Evolutionary conservation across 92 coral and sea anemone species (phyloP).

Genomic region (Actinostola sp.): DNA sequence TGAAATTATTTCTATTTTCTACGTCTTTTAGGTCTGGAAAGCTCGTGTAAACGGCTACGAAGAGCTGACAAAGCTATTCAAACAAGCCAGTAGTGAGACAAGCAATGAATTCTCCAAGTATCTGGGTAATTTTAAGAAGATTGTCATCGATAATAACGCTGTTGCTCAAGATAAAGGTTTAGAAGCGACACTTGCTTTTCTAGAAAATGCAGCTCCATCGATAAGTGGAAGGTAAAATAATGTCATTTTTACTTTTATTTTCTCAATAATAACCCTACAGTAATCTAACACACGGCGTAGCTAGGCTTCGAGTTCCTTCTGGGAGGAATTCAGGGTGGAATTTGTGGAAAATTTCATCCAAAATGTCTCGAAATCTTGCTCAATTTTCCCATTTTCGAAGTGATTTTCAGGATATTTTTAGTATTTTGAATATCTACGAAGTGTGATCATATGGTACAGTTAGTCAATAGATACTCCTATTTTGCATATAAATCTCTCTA

Average conservation of each 20-base stretch:
- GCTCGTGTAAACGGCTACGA: slow-evolving; percentile 97
- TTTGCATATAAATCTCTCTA: too few species aligned
- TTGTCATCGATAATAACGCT: slow-evolving; percentile 93
- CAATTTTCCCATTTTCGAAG: too few species aligned
- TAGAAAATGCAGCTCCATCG: slow-evolving; percentile 90
- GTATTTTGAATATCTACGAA: too few species aligned
- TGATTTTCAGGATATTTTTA: too few species aligned
- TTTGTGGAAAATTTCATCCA: too few species aligned
- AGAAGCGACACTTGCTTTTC: slow-evolving; percentile 87
- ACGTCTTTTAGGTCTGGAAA: slow-evolving; percentile 87
- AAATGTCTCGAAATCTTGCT: too few species aligned
- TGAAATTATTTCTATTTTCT: slow-evolving; percentile 12
- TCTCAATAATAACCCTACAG: neutral
- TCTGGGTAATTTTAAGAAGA: slow-evolving; percentile 88
- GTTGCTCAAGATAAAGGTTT: slow-evolving; percentile 98
- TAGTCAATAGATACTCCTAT: too few species aligned
- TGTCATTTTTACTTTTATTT: neutral
- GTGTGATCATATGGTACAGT: too few species aligned
- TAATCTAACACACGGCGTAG: neutral
- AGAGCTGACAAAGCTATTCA: slow-evolving; percentile 76
- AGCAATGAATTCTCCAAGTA: slow-evolving; percentile 90
- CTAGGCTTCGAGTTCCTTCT: too few species aligned
- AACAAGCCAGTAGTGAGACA: slow-evolving; percentile 71
- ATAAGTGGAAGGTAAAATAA: slow-evolving; percentile 89
- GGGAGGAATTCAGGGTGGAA: too few species aligned